phyloP scores from a whole-genome alignment of 2,113 vertebrate genomes.

The Steatornis caripensis region DNA sequence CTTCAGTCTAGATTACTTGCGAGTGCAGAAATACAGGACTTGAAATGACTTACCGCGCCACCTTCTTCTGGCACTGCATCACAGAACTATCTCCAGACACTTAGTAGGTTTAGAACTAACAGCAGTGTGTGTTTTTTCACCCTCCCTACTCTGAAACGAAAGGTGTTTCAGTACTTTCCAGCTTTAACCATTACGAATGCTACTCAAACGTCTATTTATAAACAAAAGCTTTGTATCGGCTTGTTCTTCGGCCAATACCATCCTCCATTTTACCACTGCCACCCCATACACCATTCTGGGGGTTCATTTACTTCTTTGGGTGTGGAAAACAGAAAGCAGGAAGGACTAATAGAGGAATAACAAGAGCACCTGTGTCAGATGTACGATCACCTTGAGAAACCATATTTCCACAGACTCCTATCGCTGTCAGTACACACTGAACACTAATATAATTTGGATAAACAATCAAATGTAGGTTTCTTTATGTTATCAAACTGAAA shows the following conservation, averaged over 20 bases:
- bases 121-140: not conserved
- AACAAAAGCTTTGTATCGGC: not conserved
- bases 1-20: not conserved
- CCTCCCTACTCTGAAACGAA: not conserved
- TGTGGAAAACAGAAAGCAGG: not conserved
- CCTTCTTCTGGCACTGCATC: not conserved
- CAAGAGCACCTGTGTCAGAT: not conserved
- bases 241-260: not conserved
- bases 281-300: not conserved
- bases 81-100: not conserved
- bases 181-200: not conserved
- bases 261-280: not conserved
- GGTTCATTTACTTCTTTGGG: not conserved
- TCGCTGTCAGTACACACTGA: not conserved
- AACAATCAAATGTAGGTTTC: not conserved
- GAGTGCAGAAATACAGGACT: not conserved
- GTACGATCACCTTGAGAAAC: not conserved
- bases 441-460: not conserved
- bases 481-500: not conserved
- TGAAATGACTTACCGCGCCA: not conserved
- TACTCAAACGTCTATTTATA: not conserved
- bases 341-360: not conserved
- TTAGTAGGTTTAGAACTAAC: not conserved
- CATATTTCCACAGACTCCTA: not conserved
- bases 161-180: not conserved